A percentile compares a stretch with the other conserved stretches of the same genome.
Evolutionary conservation across 2,888 invertebrate species (phyloP).

Genomic region (Volucella inflata): DNA sequence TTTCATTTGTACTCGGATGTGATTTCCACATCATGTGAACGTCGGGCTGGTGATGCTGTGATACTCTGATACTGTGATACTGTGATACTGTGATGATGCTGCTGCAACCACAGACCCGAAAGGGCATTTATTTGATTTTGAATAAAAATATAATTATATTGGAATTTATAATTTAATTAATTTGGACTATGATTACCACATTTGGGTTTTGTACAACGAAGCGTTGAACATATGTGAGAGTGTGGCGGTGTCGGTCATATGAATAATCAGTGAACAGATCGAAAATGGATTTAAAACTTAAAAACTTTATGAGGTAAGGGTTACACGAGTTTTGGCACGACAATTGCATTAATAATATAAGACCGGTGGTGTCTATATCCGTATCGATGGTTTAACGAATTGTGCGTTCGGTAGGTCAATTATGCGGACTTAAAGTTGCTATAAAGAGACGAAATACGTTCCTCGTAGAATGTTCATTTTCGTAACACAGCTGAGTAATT

Average conservation of each 20-base stretch:
- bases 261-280: constrained; percentile 3
- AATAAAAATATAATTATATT: constrained; percentile 67
- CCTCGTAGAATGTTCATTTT: too few relatives aligned
- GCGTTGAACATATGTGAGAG: neutral
- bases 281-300: constrained; percentile 5
- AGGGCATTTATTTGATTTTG: constrained; percentile 68
- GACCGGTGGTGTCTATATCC: too few relatives aligned
- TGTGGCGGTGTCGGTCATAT: neutral
- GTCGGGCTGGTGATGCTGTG: constrained; percentile 7
- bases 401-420: too few relatives aligned
- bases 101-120: constrained; percentile 7
- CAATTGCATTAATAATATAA: too few relatives aligned
- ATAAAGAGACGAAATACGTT: too few relatives aligned
- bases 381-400: too few relatives aligned
- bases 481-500: too few relatives aligned
- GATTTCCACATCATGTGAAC: constrained; percentile 46
- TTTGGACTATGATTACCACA: constrained; percentile 66
- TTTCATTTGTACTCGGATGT: constrained; percentile 49
- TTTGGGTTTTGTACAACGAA: constrained; percentile 36
- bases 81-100: too few relatives aligned
- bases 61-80: neutral
- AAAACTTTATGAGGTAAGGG: neutral
- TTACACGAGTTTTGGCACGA: too few relatives aligned
- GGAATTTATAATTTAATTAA: constrained; percentile 75
- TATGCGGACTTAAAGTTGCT: too few relatives aligned